Conservation (phyloP, 2,888 invertebrate species). For the Pristionchus mayeri region DNA sequence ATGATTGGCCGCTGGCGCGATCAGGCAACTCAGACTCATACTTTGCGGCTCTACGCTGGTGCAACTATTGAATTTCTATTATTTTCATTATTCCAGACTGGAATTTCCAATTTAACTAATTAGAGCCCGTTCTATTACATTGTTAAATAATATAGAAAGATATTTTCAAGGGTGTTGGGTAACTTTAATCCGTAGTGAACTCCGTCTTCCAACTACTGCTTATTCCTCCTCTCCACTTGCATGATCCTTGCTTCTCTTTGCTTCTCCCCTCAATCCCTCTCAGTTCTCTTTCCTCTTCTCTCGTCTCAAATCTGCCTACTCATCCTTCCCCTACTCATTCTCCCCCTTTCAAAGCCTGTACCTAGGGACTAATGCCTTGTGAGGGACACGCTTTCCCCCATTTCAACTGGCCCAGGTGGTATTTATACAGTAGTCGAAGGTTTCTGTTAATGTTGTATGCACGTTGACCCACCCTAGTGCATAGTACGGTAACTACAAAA, state of each 20-base stretch:
- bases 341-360: conserved; percentile 28
- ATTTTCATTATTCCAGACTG: no score
- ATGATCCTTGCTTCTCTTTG: neutral
- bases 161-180: no score
- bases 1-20: no score
- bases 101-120: no score
- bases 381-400: conserved; percentile 31
- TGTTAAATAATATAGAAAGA: no score
- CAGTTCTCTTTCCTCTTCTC: conserved; percentile 18
- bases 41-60: no score
- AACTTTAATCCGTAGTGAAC: no score
- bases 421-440: neutral
- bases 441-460: neutral
- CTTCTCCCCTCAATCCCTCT: neutral
- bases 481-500: no score
- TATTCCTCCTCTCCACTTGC: conserved; percentile 30
- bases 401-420: conserved; percentile 9
- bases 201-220: neutral
- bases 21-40: no score
- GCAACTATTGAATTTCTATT: no score
- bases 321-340: conserved; percentile 15
- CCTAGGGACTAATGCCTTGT: conserved; percentile 36
- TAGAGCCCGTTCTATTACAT: no score
- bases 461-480: neutral
- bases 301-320: neutral